phyloP scores from a whole-genome alignment of 2,888 invertebrate genomes.

The Lycophotia porphyrea region DNA sequence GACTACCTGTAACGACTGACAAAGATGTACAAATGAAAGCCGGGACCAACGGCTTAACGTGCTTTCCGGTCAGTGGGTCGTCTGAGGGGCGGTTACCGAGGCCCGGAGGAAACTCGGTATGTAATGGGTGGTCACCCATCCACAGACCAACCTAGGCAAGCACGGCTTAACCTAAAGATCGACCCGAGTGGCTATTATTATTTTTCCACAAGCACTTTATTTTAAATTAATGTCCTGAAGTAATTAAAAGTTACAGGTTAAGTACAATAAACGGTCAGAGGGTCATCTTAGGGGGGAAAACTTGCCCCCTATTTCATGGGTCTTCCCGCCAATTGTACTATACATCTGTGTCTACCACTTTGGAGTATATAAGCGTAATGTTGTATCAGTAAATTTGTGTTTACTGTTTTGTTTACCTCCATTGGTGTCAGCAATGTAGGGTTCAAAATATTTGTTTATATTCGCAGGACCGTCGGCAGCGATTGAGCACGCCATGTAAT shows the following conservation, averaged over 20 bases:
- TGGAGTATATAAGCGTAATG: neutral
- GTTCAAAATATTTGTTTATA: conserved; percentile 92
- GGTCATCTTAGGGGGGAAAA: neutral
- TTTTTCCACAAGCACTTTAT: too few species aligned
- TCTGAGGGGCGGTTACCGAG: too few species aligned
- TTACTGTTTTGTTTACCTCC: conserved; percentile 79
- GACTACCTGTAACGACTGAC: too few species aligned
- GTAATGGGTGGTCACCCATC: too few species aligned
- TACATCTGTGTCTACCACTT: neutral
- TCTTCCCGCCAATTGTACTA: neutral
- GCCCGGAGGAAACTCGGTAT: too few species aligned
- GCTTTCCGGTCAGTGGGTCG: too few species aligned
- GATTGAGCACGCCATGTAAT: conserved; percentile 94
- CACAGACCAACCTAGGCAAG: too few species aligned
- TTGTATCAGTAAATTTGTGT: neutral
- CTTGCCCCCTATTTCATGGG: too few species aligned
- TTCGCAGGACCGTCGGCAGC: conserved; percentile 92
- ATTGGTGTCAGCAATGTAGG: conserved; percentile 88
- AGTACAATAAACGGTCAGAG: neutral
- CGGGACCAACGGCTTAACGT: too few species aligned
- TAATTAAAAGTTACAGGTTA: neutral
- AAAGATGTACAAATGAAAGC: too few species aligned
- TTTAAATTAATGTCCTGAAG: neutral
- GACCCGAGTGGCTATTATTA: too few species aligned
- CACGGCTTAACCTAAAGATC: too few species aligned